A percentile compares a stretch with the other conserved stretches of the same genome.
These are phyloP conservation scores for Gyps fulvus DNA, from an alignment of 2,113 vertebrate species.

Conservation along the genomic window DNA sequence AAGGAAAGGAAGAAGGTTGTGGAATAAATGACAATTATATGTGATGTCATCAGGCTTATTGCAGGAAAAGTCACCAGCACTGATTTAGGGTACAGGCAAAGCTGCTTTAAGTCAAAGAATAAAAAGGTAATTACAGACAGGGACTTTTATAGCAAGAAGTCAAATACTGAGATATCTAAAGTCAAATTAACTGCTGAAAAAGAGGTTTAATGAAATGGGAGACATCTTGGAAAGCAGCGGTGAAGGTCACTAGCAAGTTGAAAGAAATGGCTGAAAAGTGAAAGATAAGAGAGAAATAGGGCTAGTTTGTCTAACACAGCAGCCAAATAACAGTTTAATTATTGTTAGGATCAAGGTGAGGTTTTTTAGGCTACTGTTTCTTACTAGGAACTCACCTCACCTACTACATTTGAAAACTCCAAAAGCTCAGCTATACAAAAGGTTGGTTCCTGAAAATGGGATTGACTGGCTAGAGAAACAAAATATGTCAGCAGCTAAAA, in stretches of 20 bases:
- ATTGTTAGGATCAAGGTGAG: not conserved
- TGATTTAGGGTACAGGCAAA: not conserved
- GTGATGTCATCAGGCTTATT: not conserved
- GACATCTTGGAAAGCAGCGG: not conserved
- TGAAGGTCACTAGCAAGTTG: not conserved
- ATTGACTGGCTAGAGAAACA: not conserved
- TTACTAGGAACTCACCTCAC: not conserved
- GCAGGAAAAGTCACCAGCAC: not conserved
- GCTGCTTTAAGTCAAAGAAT: not conserved
- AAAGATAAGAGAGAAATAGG: not conserved
- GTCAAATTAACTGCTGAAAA: not conserved
- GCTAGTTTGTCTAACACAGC: not conserved
- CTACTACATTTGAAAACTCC: not conserved
- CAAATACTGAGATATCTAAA: not conserved
- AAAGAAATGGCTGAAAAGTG: not conserved
- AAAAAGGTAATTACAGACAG: not conserved
- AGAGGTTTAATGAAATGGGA: not conserved
- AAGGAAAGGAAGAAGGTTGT: not conserved
- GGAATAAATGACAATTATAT: not conserved
- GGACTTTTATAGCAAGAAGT: not conserved
- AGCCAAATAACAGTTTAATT: not conserved
- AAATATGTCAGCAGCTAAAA: not conserved
- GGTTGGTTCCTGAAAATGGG: not conserved
- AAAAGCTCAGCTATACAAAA: not conserved
- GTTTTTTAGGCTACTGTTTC: not conserved